phyloP scores from a whole-genome alignment of 1,140 invertebrate genomes.

The Brachionus rubens region DNA sequence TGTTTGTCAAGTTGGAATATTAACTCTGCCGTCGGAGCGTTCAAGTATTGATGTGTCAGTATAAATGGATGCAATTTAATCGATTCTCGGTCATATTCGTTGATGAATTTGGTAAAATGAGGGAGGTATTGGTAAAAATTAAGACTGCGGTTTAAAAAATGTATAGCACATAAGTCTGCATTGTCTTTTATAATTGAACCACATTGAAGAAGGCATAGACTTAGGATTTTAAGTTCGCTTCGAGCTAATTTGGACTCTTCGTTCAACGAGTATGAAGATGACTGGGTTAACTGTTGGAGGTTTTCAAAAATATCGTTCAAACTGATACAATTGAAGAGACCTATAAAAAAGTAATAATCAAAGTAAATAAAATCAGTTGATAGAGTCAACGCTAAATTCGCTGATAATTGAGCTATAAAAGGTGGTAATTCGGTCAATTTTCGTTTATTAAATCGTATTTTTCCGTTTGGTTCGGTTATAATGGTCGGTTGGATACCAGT shows the following conservation, averaged over 20 bases:
- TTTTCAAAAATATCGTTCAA: conserved; percentile 2
- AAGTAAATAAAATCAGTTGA: background rate
- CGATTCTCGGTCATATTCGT: conserved; percentile 53
- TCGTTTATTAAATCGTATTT: conserved; percentile 28
- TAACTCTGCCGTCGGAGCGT: conserved; percentile 45
- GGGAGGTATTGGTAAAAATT: conserved; percentile 53
- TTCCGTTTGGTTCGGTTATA: background rate
- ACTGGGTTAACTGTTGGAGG: background rate
- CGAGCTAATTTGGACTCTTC: background rate
- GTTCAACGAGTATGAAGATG: background rate
- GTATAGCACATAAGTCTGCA: conserved; percentile 48
- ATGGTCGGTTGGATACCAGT: background rate
- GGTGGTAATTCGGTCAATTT: conserved; percentile 40
- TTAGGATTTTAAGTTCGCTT: conserved; percentile 6
- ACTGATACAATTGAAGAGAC: background rate
- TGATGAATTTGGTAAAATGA: conserved; percentile 53
- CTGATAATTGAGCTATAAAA: background rate
- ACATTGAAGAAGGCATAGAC: background rate
- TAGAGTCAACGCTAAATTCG: background rate
- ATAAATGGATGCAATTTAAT: conserved; percentile 53
- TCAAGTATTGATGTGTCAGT: conserved; percentile 54
- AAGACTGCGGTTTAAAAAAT: conserved; percentile 53
- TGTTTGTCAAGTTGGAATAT: conserved; percentile 22
- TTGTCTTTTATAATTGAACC: background rate
- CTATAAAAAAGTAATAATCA: conserved; percentile 25